A percentile compares a stretch with the other conserved stretches of the same genome.
Evolutionary conservation across 1,140 invertebrate genomes (phyloP).

Genomic region (Drosophila burlai): DNA sequence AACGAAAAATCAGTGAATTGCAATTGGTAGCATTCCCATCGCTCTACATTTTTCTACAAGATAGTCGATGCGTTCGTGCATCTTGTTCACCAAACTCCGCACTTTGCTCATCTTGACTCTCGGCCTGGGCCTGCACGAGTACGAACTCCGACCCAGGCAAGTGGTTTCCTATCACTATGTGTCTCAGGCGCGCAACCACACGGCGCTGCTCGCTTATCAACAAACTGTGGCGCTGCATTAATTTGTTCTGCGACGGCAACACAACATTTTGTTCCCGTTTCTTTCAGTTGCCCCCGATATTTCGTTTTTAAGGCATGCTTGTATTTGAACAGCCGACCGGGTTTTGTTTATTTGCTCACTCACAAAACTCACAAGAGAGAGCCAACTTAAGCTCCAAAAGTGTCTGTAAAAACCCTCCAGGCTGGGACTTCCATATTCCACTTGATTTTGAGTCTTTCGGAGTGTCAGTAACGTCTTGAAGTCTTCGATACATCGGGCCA

Average conservation of each 20-base stretch:
- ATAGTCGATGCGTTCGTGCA: slow-evolving; percentile 71
- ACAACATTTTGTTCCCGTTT: slow-evolving; percentile 59
- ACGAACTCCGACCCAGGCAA: slow-evolving; percentile 32
- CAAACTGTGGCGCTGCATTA: slow-evolving; percentile 72
- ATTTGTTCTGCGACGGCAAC: slow-evolving; percentile 57
- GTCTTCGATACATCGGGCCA: slow-evolving; percentile 20
- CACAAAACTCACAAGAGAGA: slow-evolving; percentile 14
- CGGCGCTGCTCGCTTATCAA: slow-evolving; percentile 53
- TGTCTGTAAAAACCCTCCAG: slow-evolving; percentile 34
- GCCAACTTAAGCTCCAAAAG: slow-evolving; percentile 19
- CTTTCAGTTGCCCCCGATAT: slow-evolving; percentile 65
- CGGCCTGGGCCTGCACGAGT: slow-evolving; percentile 10
- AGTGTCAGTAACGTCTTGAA: slow-evolving; percentile 12
- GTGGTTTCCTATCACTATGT: slow-evolving; percentile 11
- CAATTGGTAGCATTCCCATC: not conserved
- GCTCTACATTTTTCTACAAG: slow-evolving; percentile 64
- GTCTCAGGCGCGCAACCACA: slow-evolving; percentile 14
- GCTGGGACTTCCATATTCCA: slow-evolving; percentile 27
- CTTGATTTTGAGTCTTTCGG: slow-evolving; percentile 24
- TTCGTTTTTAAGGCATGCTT: slow-evolving; percentile 39
- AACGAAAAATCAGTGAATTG: not conserved
- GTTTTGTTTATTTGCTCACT: slow-evolving; percentile 55
- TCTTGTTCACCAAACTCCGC: slow-evolving; percentile 61
- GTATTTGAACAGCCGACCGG: slow-evolving; percentile 71
- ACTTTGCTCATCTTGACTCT: slow-evolving; percentile 53